These are phyloP conservation scores for Numenius arquata DNA, from an alignment of 2,113 vertebrate genomes.

Conservation along the genomic window DNA sequence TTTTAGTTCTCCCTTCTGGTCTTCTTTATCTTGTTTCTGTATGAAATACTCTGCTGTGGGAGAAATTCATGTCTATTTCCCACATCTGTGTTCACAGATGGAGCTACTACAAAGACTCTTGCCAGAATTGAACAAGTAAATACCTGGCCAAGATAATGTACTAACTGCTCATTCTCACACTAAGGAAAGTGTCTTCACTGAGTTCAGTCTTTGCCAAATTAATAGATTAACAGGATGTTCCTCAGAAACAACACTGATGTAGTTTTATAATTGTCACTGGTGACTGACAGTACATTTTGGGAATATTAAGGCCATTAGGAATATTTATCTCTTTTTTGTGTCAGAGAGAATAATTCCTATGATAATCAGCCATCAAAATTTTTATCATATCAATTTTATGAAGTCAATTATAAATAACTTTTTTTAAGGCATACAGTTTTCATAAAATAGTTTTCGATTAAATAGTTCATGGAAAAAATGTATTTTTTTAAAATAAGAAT, in stretches of 20 bases:
- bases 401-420: neutral
- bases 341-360: neutral
- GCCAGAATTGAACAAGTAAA: conserved; percentile 12
- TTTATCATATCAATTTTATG: neutral
- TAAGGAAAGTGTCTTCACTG: neutral
- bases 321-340: neutral
- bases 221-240: neutral
- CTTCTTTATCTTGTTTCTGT: neutral
- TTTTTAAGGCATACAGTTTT: neutral
- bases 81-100: conserved; percentile 61
- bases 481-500: neutral
- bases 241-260: neutral
- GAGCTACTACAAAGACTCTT: conserved; percentile 26
- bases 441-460: neutral
- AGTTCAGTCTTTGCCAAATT: conserved; percentile 6
- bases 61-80: conserved; percentile 9
- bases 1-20: conserved; percentile 23
- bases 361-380: neutral
- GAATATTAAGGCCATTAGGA: neutral
- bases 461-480: neutral
- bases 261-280: neutral
- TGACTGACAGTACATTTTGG: neutral
- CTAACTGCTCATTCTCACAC: neutral
- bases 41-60: neutral
- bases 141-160: neutral